phyloP scores from a whole-genome alignment of 1,140 invertebrate genomes.

The Cydia pomonella region DNA sequence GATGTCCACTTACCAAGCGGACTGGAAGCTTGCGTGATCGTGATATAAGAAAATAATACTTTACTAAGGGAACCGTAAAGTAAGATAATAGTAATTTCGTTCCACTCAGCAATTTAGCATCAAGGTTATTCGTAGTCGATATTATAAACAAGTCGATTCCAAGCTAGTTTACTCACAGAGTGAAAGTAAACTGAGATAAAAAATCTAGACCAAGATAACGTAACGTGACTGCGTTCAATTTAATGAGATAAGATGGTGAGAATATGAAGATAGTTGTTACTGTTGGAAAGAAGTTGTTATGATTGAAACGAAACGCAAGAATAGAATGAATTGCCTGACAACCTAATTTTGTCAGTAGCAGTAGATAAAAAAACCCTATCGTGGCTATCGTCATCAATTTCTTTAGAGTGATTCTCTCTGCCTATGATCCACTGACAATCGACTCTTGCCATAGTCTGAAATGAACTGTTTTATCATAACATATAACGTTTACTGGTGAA shows the following conservation, averaged over 20 bases:
- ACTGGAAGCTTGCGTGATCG: too few relatives aligned
- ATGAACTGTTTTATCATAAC: too few relatives aligned
- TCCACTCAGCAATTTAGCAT: background rate
- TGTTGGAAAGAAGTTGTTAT: background rate
- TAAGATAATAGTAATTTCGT: background rate
- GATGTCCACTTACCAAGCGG: too few relatives aligned
- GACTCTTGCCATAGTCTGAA: too few relatives aligned
- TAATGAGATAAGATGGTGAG: constrained; percentile 10
- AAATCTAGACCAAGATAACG: constrained; percentile 30
- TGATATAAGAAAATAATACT: too few relatives aligned
- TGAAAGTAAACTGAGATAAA: constrained; percentile 31
- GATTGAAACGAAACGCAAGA: background rate
- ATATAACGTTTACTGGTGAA: too few relatives aligned
- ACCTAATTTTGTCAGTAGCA: too few relatives aligned
- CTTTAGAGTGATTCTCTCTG: too few relatives aligned
- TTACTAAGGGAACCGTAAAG: background rate
- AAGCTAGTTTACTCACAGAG: constrained; percentile 22
- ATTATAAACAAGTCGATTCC: background rate
- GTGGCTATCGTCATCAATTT: too few relatives aligned
- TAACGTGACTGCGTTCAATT: background rate
- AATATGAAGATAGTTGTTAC: background rate
- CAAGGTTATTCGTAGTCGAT: constrained; percentile 15
- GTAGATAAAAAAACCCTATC: too few relatives aligned
- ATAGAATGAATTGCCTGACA: too few relatives aligned
- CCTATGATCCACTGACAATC: too few relatives aligned